phyloP scores from a whole-genome alignment of 1,140 invertebrate species.

The Drosophila burlai region DNA sequence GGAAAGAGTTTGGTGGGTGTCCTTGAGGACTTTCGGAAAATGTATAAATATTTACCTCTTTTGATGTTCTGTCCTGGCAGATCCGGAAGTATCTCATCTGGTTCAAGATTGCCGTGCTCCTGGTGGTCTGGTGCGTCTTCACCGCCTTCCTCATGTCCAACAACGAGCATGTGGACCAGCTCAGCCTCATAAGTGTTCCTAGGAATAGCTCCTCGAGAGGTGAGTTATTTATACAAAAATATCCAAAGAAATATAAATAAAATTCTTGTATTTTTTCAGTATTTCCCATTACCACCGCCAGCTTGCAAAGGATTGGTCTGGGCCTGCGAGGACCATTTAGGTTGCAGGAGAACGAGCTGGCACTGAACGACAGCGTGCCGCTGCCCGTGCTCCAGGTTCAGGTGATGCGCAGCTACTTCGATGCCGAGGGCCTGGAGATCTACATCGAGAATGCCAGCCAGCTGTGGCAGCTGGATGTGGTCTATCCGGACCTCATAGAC shows the following conservation, averaged over 20 bases:
- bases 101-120: constrained; percentile 85
- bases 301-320: constrained; percentile 62
- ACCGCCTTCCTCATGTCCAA: constrained; percentile 89
- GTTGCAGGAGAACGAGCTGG: constrained; percentile 72
- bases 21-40: too few relatives aligned
- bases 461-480: constrained; percentile 70
- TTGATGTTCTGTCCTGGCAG: constrained; percentile 18
- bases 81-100: constrained; percentile 76
- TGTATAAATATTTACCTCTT: neutral
- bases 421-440: constrained; percentile 61
- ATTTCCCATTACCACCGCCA: constrained; percentile 63
- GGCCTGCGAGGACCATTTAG: constrained; percentile 64
- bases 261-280: constrained; percentile 9
- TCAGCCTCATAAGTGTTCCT: constrained; percentile 88
- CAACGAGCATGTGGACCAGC: constrained; percentile 87
- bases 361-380: constrained; percentile 61
- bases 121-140: constrained; percentile 87
- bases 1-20: constrained; percentile 51
- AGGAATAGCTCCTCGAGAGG: constrained; percentile 73
- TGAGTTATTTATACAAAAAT: too few relatives aligned
- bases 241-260: neutral
- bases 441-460: constrained; percentile 68
- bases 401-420: constrained; percentile 71
- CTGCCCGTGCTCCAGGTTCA: constrained; percentile 66
- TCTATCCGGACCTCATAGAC: constrained; percentile 72